phyloP scores from a whole-genome alignment of 1,140 invertebrate genomes.

The Popillia japonica region DNA sequence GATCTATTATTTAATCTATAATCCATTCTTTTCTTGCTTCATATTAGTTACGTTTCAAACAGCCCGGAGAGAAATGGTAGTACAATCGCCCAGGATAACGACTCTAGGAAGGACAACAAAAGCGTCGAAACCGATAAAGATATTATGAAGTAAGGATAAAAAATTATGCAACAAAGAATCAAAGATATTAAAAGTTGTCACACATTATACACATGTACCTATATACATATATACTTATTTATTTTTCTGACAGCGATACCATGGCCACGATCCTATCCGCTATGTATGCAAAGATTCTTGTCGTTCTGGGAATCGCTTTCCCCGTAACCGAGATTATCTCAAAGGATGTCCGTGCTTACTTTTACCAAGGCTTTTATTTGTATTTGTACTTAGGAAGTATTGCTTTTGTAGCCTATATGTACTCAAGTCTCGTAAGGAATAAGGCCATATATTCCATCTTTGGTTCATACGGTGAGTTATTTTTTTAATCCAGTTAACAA shows the following conservation, averaged over 20 bases:
- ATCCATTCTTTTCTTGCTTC: background rate
- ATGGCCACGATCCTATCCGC: slow-evolving; percentile 72
- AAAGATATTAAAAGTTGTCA: no score
- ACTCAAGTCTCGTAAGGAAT: slow-evolving; percentile 74
- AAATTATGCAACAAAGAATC: background rate
- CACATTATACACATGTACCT: background rate
- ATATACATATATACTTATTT: no score
- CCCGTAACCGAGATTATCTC: slow-evolving; percentile 76
- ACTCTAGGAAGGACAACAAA: background rate
- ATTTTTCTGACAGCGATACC: slow-evolving; percentile 61
- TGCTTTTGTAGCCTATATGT: slow-evolving; percentile 82
- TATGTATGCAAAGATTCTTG: slow-evolving; percentile 80
- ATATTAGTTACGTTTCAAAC: background rate
- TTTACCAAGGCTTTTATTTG: slow-evolving; percentile 84
- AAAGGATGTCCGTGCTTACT: slow-evolving; percentile 68
- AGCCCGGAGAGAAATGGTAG: background rate
- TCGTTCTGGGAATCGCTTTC: slow-evolving; percentile 79
- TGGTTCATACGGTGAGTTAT: slow-evolving; percentile 61
- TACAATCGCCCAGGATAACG: background rate
- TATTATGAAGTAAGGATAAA: slow-evolving; percentile 2
- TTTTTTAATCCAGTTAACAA: background rate
- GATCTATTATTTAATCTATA: no score
- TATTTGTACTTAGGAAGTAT: slow-evolving; percentile 83
- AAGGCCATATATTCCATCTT: slow-evolving; percentile 64
- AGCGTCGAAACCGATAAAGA: background rate